Base-by-base conservation (phyloP, 2,113 vertebrate genomes). In the Brachirus orientalis region DNA sequence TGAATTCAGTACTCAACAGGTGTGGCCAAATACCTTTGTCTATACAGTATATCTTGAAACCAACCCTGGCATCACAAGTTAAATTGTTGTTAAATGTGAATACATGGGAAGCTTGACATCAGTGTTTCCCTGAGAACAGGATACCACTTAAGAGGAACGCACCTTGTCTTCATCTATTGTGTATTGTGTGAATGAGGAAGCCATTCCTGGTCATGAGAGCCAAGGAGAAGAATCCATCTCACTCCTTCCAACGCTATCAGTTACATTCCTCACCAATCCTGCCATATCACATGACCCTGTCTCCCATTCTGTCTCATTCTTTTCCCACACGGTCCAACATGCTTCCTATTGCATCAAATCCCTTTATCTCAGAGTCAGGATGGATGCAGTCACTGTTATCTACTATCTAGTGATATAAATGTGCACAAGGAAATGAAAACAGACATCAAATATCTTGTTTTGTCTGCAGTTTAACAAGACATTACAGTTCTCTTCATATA, bases 131-230 rank as follows among this genome's bases (percentile, higher is more conserved):
- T 80, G 81, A 77, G 82, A 88, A 90, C 86, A 84, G 82, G 85
- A 90, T 69, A 80, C 73, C 53, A 38, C 82, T 54, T 22, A 57
- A 77, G 70, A 37, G 63, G 63, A 81, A 74, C 18, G 17, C 82
- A 87, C 85, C 86, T 88, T 74, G 68, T 76, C 82, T 74, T 82
- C 72, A 52, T 75, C 87, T 72, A 84, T 90, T 90, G 86, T 88
- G 69, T 78, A 59, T 69, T 77, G 80, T 81, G 77, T 82, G 81
- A 86, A 80, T 59, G 72, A 89, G 86, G 83, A 84, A 88, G 75
- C 70, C 11, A n/a, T 62, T 72, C 37, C 8, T 79, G 60, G 83
- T 85, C 80, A 81, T 89, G 84, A 85, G 79, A 87, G 79, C 59
- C 58, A 46, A 53, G 61, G 13, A 79, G 63, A 74, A 69, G 79